Evolutionary conservation across 2,113 vertebrate species (phyloP).

Genomic region (Leucosticte australis): DNA sequence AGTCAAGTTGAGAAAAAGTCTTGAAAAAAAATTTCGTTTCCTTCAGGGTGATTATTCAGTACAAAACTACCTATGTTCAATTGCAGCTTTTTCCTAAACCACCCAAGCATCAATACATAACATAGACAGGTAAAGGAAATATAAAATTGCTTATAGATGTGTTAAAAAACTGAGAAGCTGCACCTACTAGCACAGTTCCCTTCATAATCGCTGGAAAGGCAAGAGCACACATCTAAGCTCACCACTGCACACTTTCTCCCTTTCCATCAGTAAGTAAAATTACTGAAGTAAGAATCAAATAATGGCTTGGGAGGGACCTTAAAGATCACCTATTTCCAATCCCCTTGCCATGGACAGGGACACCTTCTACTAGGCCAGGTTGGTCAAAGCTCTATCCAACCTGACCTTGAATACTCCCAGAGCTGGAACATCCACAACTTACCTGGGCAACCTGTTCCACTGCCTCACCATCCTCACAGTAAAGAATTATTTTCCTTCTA

Average conservation of each 20-base stretch:
- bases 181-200: accelerated
- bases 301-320: neutral
- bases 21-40: neutral
- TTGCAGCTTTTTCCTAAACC: neutral
- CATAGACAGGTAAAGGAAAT: neutral
- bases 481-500: neutral
- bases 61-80: neutral
- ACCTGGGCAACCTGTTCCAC: neutral
- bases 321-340: neutral
- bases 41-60: neutral
- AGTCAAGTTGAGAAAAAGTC: neutral
- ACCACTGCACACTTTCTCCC: too few relatives aligned
- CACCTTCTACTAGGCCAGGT: neutral
- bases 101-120: neutral
- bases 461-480: neutral
- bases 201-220: neutral
- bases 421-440: neutral
- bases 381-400: neutral
- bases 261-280: neutral
- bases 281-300: neutral
- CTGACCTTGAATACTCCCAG: neutral
- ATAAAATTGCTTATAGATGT: neutral
- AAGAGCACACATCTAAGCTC: neutral
- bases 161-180: neutral
- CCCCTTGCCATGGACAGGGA: neutral